These are phyloP conservation scores for Belgica antarctica DNA, from an alignment of 2,888 invertebrate genomes.

Conservation along the genomic window DNA sequence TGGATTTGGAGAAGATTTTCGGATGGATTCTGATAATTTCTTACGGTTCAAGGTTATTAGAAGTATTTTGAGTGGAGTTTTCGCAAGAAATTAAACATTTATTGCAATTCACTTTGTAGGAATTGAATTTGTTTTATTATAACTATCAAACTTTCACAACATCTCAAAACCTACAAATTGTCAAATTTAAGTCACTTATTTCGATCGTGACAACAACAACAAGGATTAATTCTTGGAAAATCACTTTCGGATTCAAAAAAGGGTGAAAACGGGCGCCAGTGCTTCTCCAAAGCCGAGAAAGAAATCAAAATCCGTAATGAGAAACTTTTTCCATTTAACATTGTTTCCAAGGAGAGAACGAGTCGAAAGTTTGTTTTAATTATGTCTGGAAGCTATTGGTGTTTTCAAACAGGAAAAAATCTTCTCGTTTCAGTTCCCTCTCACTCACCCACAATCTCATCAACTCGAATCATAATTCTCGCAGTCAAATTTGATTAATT, in stretches of 20 bases:
- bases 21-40: background rate
- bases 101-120: no score
- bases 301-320: background rate
- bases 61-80: no score
- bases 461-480: conserved; percentile 43
- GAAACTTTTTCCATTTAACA: conserved; percentile 32
- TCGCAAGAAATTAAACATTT: no score
- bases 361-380: conserved; percentile 42
- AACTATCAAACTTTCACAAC: no score
- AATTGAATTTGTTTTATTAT: no score
- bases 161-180: no score
- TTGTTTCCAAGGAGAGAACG: conserved; percentile 26
- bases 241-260: background rate
- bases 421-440: conserved; percentile 24
- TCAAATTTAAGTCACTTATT: no score
- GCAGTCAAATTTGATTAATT: conserved; percentile 44
- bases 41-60: background rate
- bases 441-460: conserved; percentile 32
- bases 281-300: background rate
- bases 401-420: conserved; percentile 27
- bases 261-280: background rate
- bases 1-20: no score
- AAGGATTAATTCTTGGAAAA: conserved; percentile 24
- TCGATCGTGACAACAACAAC: conserved; percentile 16
- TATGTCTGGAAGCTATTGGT: conserved; percentile 43